These are phyloP conservation scores for Excalfactoria chinensis DNA, from an alignment of 2,113 vertebrate species.

Conservation along the genomic window DNA sequence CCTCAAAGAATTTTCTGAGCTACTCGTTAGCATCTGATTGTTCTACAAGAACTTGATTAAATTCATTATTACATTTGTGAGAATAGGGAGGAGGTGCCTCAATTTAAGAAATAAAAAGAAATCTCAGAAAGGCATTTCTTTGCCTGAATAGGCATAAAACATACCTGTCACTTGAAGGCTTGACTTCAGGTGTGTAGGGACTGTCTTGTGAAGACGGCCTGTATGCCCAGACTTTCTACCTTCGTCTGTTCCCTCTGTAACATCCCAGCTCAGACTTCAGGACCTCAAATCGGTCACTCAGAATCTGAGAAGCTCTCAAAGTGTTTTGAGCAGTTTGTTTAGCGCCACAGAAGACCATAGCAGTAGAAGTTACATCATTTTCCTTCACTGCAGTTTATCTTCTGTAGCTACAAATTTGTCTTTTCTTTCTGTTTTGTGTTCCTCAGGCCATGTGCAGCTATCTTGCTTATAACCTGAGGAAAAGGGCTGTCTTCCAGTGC, in stretches of 20 bases:
- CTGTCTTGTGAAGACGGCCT: not conserved
- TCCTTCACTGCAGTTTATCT: not conserved
- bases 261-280: not conserved
- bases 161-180: not conserved
- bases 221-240: not conserved
- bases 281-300: not conserved
- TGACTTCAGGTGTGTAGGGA: not conserved
- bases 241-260: not conserved
- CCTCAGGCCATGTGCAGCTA: fast-evolving
- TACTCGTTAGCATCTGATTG: not conserved
- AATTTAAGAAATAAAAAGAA: not conserved
- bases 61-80: not conserved
- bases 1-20: not conserved
- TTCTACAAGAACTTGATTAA: not conserved
- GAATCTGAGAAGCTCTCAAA: not conserved
- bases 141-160: not conserved
- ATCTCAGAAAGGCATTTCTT: not conserved
- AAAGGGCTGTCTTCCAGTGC: not conserved
- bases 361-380: fast-evolving
- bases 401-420: not conserved
- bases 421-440: not conserved
- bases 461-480: not conserved
- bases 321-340: not conserved
- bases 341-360: fast-evolving
- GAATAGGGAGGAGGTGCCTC: not conserved